Percentiles rank a stretch among this genome's conserved stretches.
Evolutionary conservation across 2,888 invertebrate species (phyloP).

Genomic region (Melieria picta): DNA sequence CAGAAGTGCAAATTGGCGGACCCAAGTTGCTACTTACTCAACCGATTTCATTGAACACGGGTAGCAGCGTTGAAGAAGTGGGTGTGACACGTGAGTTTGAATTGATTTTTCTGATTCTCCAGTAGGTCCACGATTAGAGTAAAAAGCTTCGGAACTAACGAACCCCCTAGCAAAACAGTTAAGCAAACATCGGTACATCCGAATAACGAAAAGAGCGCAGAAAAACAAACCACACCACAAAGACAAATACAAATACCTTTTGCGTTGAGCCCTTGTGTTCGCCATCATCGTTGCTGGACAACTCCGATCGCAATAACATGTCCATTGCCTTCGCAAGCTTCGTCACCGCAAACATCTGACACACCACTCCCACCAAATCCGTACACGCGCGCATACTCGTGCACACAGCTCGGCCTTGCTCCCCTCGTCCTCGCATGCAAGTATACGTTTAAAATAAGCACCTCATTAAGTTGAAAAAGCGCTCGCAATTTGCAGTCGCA

Average conservation of each 20-base stretch:
- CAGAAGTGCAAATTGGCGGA: too few species aligned
- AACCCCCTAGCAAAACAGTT: too few species aligned
- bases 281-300: background rate
- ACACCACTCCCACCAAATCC: background rate
- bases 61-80: background rate
- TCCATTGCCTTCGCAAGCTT: slow-evolving; percentile 41
- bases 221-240: too few species aligned
- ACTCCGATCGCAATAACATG: slow-evolving; percentile 35
- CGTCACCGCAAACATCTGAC: slow-evolving; percentile 37
- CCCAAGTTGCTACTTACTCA: too few species aligned
- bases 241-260: too few species aligned
- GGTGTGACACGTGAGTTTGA: background rate
- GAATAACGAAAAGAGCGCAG: too few species aligned
- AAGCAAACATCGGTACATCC: too few species aligned
- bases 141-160: too few species aligned
- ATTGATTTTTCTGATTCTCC: background rate
- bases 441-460: slow-evolving; percentile 59
- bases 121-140: background rate
- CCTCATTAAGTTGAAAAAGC: slow-evolving; percentile 62
- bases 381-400: background rate
- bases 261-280: too few species aligned
- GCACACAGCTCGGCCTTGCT: background rate
- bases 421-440: slow-evolving; percentile 41
- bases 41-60: too few species aligned
- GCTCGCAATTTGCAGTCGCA: slow-evolving; percentile 49